Conservation (phyloP, 2,113 vertebrate species). For the Casuarius casuarius region DNA sequence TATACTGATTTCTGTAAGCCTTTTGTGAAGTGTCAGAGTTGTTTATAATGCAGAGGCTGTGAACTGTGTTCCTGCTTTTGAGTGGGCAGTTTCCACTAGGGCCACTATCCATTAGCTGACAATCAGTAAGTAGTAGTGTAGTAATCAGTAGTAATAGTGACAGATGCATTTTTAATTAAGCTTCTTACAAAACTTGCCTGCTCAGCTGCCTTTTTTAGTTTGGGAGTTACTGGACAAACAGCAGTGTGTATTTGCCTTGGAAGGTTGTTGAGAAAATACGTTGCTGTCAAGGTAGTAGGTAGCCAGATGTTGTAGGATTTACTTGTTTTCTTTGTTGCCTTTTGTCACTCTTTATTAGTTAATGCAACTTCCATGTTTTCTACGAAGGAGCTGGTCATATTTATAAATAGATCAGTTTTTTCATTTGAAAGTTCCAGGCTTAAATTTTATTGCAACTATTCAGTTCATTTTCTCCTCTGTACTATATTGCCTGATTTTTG, state of each 20-base stretch:
- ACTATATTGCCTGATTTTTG: not conserved
- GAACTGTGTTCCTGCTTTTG: not conserved
- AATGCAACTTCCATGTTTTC: not conserved
- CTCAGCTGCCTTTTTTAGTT: not conserved
- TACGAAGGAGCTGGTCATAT: not conserved
- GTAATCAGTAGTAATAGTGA: not conserved
- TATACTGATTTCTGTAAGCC: not conserved
- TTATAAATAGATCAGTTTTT: not conserved
- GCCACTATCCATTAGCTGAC: not conserved
- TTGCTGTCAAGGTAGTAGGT: not conserved
- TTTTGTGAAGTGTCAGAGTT: not conserved
- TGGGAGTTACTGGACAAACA: conserved; percentile 8
- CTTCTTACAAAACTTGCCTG: not conserved
- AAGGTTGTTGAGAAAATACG: not conserved
- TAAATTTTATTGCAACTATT: not conserved
- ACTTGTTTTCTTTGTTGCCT: not conserved
- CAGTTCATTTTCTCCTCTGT: not conserved
- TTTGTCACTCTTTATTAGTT: not conserved
- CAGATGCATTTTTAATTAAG: conserved; percentile 21
- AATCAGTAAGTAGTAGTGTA: too few relatives aligned
- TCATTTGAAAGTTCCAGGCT: not conserved
- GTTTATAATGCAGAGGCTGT: not conserved
- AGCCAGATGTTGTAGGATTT: not conserved
- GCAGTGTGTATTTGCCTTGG: not conserved
- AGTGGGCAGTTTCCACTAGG: not conserved